Evolutionary conservation across 2,797 vertebrate genomes (phyloP).

Genomic region (Antrozous pallidus): DNA sequence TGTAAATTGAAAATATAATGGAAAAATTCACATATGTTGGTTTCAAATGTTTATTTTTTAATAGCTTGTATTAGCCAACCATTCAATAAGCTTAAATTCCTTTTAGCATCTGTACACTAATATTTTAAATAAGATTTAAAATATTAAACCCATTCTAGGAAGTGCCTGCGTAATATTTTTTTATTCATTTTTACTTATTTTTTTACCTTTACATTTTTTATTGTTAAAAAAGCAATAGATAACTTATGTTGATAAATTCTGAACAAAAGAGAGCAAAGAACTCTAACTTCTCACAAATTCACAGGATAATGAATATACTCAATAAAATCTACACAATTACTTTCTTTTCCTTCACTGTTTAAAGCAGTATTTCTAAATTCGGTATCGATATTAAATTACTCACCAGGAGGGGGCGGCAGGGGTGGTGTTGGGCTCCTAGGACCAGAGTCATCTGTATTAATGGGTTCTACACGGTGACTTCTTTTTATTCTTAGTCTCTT

Average conservation of each 20-base stretch:
- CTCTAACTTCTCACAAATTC: neutral
- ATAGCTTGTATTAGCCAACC: neutral
- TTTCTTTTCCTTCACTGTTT: neutral
- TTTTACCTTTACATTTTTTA: neutral
- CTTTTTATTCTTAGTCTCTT: conserved; percentile 93
- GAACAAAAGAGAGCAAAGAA: neutral
- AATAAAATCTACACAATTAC: neutral
- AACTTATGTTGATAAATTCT: neutral
- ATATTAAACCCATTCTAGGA: conserved; percentile 32
- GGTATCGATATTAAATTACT: conserved; percentile 40
- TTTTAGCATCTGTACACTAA: neutral
- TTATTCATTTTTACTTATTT: neutral
- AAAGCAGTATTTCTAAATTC: conserved; percentile 17
- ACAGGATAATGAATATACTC: neutral
- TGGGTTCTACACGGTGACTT: conserved; percentile 92
- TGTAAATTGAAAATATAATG: neutral
- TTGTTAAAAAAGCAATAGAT: neutral
- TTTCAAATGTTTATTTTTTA: conserved; percentile 35
- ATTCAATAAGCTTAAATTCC: conserved; percentile 14
- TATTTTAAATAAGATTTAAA: conserved; percentile 4
- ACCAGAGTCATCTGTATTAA: conserved; percentile 86
- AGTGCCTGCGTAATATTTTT: neutral
- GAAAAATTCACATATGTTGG: neutral
- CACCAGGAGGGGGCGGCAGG: conserved; percentile 86
- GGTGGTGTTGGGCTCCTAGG: conserved; percentile 86